Evolutionary conservation across 2,888 invertebrate species (phyloP).

Genomic region (Syritta pipiens): DNA sequence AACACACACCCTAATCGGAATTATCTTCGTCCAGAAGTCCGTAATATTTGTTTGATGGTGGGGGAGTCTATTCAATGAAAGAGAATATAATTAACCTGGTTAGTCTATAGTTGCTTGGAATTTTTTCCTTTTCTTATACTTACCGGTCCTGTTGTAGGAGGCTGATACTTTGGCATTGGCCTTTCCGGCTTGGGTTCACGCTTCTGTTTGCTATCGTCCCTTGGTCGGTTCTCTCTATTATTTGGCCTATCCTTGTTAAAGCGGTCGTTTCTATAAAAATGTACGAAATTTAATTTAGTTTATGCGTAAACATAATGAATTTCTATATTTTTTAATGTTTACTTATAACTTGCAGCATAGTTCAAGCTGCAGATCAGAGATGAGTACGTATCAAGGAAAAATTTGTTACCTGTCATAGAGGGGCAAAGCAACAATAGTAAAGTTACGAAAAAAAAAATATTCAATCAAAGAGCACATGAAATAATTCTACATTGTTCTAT

Average conservation of each 20-base stretch:
- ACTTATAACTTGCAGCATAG: too few species aligned
- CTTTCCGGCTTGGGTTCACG: slow-evolving; percentile 76
- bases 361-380: too few species aligned
- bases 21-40: slow-evolving; percentile 85
- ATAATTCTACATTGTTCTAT: too few species aligned
- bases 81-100: neutral
- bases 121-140: slow-evolving; percentile 70
- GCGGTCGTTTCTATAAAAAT: slow-evolving; percentile 59
- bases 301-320: too few species aligned
- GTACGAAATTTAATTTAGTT: too few species aligned
- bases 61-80: slow-evolving; percentile 83
- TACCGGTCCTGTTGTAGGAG: slow-evolving; percentile 85
- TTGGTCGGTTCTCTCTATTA: slow-evolving; percentile 63
- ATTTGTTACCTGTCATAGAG: too few species aligned
- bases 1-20: slow-evolving; percentile 73
- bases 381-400: too few species aligned
- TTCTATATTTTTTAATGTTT: too few species aligned
- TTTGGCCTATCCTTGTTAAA: slow-evolving; percentile 54
- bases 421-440: too few species aligned
- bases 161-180: slow-evolving; percentile 86
- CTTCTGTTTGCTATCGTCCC: slow-evolving; percentile 78
- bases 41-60: slow-evolving; percentile 88
- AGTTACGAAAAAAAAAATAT: too few species aligned
- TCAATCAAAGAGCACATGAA: too few species aligned
- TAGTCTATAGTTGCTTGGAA: neutral